These are phyloP conservation scores for Thymelicus lineola DNA, from an alignment of 2,888 invertebrate genomes.

Conservation along the genomic window DNA sequence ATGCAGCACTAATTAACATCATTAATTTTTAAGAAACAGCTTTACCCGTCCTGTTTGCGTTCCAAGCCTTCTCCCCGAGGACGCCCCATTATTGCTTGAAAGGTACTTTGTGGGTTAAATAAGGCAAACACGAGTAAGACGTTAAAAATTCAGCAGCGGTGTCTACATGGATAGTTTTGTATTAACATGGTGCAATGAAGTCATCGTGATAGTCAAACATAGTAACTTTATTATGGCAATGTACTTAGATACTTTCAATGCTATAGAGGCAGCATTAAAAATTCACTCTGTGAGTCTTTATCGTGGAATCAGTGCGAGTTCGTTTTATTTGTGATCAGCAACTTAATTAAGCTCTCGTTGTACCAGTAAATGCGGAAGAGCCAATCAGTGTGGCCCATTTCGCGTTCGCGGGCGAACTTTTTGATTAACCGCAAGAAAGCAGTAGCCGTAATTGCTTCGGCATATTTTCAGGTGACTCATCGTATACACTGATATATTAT, in stretches of 20 bases:
- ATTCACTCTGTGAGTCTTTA: slow-evolving; percentile 30
- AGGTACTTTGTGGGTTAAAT: not conserved
- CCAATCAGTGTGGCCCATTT: slow-evolving; percentile 37
- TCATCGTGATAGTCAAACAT: too few species aligned
- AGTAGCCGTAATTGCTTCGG: slow-evolving; percentile 33
- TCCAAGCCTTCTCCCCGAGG: slow-evolving; percentile 42
- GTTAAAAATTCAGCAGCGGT: too few species aligned
- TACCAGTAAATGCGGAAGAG: slow-evolving; percentile 37
- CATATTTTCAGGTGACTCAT: slow-evolving; percentile 36
- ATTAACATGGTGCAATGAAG: too few species aligned
- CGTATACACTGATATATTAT: slow-evolving; percentile 29
- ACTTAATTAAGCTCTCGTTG: slow-evolving; percentile 38
- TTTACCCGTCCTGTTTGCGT: slow-evolving; percentile 52
- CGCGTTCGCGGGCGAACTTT: slow-evolving; percentile 34
- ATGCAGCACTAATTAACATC: slow-evolving; percentile 63
- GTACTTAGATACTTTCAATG: not conserved
- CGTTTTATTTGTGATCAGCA: slow-evolving; percentile 36
- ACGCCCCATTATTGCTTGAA: slow-evolving; percentile 10
- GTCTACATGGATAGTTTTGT: too few species aligned
- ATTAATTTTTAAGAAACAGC: slow-evolving; percentile 61
- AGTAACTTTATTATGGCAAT: too few species aligned
- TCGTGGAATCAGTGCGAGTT: slow-evolving; percentile 32
- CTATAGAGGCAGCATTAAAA: slow-evolving; percentile 20
- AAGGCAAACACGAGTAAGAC: too few species aligned
- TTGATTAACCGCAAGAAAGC: slow-evolving; percentile 38